phyloP scores from a whole-genome alignment of 1,140 invertebrate species.

The Pantala flavescens region DNA sequence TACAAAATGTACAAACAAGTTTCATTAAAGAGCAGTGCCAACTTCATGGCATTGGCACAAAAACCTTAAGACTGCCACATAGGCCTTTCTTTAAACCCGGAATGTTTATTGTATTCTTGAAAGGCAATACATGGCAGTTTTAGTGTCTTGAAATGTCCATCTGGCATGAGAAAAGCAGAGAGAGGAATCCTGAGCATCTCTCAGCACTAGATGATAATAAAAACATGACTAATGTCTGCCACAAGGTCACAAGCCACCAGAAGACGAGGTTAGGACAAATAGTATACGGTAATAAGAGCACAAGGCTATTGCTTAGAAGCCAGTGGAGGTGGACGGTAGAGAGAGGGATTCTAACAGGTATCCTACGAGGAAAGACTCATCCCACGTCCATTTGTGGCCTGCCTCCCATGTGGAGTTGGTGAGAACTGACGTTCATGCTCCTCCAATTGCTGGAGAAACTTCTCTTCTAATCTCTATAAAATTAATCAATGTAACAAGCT shows the following conservation, averaged over 20 bases:
- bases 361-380: neutral
- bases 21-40: neutral
- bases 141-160: neutral
- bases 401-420: conserved; percentile 33
- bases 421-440: conserved; percentile 72
- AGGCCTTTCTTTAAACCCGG: neutral
- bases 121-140: neutral
- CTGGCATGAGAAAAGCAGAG: too few species aligned
- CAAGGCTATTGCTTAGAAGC: neutral
- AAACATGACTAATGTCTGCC: neutral
- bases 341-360: neutral
- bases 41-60: neutral
- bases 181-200: too few species aligned
- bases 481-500: too few species aligned
- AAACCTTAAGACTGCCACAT: neutral
- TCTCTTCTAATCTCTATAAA: conserved; percentile 71
- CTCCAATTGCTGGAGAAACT: conserved; percentile 68
- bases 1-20: neutral
- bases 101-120: neutral
- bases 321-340: neutral
- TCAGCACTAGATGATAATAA: neutral
- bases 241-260: neutral
- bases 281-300: neutral
- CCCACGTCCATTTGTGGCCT: conserved; percentile 2
- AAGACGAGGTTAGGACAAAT: neutral